Evolutionary conservation across 2,797 vertebrate species (phyloP).

Genomic region (Alosa sapidissima): DNA sequence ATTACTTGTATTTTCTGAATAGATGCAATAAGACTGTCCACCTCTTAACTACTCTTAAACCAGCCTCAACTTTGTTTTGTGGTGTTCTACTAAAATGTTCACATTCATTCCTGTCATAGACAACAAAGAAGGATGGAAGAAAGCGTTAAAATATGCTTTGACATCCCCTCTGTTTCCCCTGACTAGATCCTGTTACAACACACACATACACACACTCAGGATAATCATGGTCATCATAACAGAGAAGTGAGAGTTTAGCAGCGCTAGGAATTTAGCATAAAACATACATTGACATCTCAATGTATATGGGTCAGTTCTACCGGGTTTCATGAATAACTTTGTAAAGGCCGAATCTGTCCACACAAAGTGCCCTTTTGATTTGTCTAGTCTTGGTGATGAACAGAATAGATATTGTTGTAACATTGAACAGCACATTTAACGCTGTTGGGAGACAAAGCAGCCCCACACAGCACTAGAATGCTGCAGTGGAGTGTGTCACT

Average conservation of each 20-base stretch:
- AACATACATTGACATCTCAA: slow-evolving; percentile 9
- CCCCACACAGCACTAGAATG: slow-evolving; percentile 39
- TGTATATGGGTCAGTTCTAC: not conserved
- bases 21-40: not conserved
- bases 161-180: not conserved
- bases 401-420: slow-evolving; percentile 45
- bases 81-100: not conserved
- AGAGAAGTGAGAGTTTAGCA: not conserved
- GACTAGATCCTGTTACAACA: not conserved
- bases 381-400: slow-evolving; percentile 38
- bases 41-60: not conserved
- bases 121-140: not conserved
- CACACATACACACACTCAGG: not conserved
- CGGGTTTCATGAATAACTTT: not conserved
- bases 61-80: too few relatives aligned
- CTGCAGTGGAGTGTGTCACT: slow-evolving; percentile 54
- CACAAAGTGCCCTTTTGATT: slow-evolving; percentile 20
- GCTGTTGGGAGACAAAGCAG: slow-evolving; percentile 45
- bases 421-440: slow-evolving; percentile 53
- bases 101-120: not conserved
- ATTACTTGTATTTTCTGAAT: not conserved
- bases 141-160: not conserved
- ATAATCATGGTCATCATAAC: not conserved
- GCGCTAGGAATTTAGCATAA: not conserved
- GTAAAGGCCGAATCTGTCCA: not conserved